Base-by-base conservation (phyloP, 2,797 vertebrate species). In the Gallinago stenura region DNA sequence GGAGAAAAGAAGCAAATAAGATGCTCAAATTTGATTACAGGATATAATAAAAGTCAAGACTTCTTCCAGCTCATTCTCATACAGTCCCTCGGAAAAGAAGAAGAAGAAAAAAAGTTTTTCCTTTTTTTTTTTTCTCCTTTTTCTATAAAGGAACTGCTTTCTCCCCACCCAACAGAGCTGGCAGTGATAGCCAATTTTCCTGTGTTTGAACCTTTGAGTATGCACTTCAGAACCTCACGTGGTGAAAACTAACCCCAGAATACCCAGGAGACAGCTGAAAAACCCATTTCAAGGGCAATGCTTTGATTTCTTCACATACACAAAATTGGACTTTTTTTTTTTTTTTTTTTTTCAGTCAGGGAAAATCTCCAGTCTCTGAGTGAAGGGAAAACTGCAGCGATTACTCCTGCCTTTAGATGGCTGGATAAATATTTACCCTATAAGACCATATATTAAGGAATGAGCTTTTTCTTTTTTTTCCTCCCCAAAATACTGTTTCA, bases 11-110 rank as follows among this genome's bases (percentile, higher is more conserved):
- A 95, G 89, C 89, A 97, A 96, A 84, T 82, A 94, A 95, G 96
- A 97, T 96, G 95, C 92, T 97, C 95, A 96, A 96, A 96, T 95
- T 95, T 94, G 95, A 97, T 97, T 97, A 91, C 91, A 97, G 97
- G 95, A 97, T 97, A 97, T 96, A 95, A 97, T 96, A 97, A 97
- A 97, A 97, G 69, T 95, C 92, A 97, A 92, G 80, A 84, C 64
- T 92, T 96, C 94, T 97, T 96, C 93, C 83, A 96, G 90, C 81
- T 94, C 83, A 79, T 90, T 96, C 92, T 93, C 90, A 90, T 86
- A 83, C 25, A 93, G 76, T 66, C 77, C 71, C 66, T 56, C 94
- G 92, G 94, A 97, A 95, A 96, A 85, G 61, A 82, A 70, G 61
- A 82, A 70, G 57, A 83, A 88, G 30, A 95, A 79, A 70, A 91